Evolutionary conservation across 64 coral and sea anemone species (phyloP).

Genomic region (Exaiptasia diaphana): DNA sequence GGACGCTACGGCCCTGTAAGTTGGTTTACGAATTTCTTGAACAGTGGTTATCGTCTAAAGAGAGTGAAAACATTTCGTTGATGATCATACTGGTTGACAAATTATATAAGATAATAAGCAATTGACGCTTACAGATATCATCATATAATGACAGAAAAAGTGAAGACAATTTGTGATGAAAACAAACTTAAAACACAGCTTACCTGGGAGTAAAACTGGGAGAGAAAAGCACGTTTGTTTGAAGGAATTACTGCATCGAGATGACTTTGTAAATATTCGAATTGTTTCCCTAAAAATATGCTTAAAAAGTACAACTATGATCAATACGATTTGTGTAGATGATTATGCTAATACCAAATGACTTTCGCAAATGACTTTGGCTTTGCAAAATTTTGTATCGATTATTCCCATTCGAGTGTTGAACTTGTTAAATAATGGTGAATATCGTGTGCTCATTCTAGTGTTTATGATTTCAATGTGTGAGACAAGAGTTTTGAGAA

Average conservation of each 20-base stretch:
- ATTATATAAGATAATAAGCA: background rate
- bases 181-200: background rate
- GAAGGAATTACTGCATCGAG: slow-evolving; percentile 86
- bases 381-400: no score
- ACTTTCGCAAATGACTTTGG: no score
- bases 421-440: no score
- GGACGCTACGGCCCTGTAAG: slow-evolving; percentile 85
- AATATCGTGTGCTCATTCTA: no score
- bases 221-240: slow-evolving; percentile 93
- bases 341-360: no score
- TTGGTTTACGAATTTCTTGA: slow-evolving; percentile 81
- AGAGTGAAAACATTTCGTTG: no score
- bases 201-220: slow-evolving; percentile 99
- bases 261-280: slow-evolving; percentile 84
- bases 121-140: background rate
- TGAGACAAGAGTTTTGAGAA: no score
- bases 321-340: no score
- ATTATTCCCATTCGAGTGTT: no score
- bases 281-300: slow-evolving; percentile 90
- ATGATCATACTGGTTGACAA: background rate
- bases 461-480: no score
- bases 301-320: slow-evolving; percentile 37
- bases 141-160: background rate
- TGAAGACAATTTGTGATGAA: background rate
- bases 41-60: slow-evolving; percentile 83